Base-by-base conservation (phyloP, 2,797 vertebrate genomes). In the Enoplosus armatus region DNA sequence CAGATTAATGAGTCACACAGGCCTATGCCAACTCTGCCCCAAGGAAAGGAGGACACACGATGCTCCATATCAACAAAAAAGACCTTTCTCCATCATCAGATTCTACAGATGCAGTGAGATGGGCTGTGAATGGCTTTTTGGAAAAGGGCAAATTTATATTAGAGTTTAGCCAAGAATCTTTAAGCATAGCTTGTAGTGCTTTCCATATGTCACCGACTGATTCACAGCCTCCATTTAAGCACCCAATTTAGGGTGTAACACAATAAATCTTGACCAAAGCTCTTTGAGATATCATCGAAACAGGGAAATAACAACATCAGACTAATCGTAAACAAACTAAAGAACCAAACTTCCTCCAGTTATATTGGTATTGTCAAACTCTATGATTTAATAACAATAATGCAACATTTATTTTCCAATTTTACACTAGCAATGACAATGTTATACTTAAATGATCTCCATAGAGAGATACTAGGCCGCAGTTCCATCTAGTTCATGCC, bases 1-100 rank as follows among this genome's bases (percentile, higher is more conserved):
- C 87, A 93, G 93, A 95, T 94, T 90, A 95, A 95, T 95, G 93
- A 94, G 87, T 90, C 89, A 90, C 80, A 77, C 70, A 77, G 75
- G 56, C 81, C 85, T 81, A 79, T 86, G 84, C 85, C 88, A 89
- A 87, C 84, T 79, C 69, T 85, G 87, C 90, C 90, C 80, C 54
- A 24, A 86, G 90, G 89, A 93, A 89, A 90, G 74, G 73, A 83
- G 87, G 88, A 89, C 89, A 87, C 88, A 84, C 50, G 54, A 89
- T 82, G 87, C 83, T 91, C 79, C 54, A 81, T 89, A 92, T 92
- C 90, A 91, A 92, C 90, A 90, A 93, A 92, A 89, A 73, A 78
- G 27, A 83, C 77, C 73, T 82, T 90, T 91, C 78, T 74, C 83
- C 35, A 8, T 85, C 86, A 86, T 71, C 66, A 75, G 51, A 82